Evolutionary conservation across 2,888 invertebrate genomes (phyloP).

Genomic region (Spodoptera littoralis): DNA sequence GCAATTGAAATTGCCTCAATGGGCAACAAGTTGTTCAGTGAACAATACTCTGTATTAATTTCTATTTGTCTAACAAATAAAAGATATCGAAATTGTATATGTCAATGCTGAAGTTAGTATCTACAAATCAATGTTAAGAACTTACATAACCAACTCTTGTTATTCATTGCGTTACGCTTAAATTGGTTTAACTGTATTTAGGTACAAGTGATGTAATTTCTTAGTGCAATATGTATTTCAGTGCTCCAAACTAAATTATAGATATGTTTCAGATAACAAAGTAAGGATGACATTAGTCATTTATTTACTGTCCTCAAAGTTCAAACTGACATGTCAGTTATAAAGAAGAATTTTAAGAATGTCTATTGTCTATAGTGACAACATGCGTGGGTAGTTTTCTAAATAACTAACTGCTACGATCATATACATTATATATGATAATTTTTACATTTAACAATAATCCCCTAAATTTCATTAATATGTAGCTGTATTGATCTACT

Average conservation of each 20-base stretch:
- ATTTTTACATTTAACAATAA: background rate
- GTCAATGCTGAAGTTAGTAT: conserved; percentile 2
- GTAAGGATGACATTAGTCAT: no score
- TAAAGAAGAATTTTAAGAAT: no score
- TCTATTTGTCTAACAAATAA: conserved; percentile 36
- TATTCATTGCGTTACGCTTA: conserved; percentile 9
- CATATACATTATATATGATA: no score
- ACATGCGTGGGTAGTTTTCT: no score
- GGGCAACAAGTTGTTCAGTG: conserved; percentile 31
- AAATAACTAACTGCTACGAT: no score
- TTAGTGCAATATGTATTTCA: conserved; percentile 10
- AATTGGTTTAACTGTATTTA: conserved; percentile 5
- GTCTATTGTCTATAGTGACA: no score
- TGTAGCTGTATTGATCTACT: conserved; percentile 6
- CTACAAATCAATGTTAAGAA: conserved; percentile 22
- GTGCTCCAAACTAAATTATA: no score
- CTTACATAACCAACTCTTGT: conserved; percentile 1
- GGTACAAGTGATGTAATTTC: conserved; percentile 5
- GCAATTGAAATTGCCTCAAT: conserved; percentile 49
- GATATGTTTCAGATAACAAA: no score
- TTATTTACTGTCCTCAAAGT: no score
- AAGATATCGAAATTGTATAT: conserved; percentile 30
- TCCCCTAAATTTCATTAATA: conserved; percentile 4
- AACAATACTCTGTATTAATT: conserved; percentile 43
- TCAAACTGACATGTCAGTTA: no score